Base-by-base conservation (phyloP, 1,140 invertebrate genomes). In the Scaptomyza pallida region DNA sequence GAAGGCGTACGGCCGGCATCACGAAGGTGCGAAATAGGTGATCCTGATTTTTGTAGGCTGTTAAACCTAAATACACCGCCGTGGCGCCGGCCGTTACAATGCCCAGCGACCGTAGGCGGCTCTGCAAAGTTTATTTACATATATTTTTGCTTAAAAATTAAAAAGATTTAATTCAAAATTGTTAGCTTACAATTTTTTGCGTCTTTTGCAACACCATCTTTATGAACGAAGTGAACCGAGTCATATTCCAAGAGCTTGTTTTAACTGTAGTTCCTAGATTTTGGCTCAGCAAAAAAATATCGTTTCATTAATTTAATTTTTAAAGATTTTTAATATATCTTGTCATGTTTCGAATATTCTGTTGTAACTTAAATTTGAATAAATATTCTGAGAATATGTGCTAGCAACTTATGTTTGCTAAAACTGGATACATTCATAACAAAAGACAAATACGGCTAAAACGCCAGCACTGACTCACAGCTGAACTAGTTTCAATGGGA, bases 1-100 rank as follows among this genome's bases (percentile, higher is more conserved):
- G 35, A 0, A 83, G 16, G 0, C 77, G 78, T 1, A 77, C 57
- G 3, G 75, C 68, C 3, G 91, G 91, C 90, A 91, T 91, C 0
- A 91, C 60, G 47, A 75, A 65, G 0, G 63, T 59, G 12, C 60
- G 15, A 5, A 75, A 62, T 0, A 82, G 19, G 2, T 52, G 17
- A 47, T 88, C 61, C 23, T 67, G 40, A 4, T 86, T 72, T 0
- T 82, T 40, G 21, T 86, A 86, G 0, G 47, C 57, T 0, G 78
- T 63, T 2, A 88, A 9, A 13, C 78, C 82, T n/a, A 62, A 40
- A 9, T 37, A 45, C 5, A 86, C 3, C 3, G 71, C 63, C 5
- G 82, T 15, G 5, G 78, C 82, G 12, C 82, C 82, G 1, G 44
- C 60, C 35, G 82, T 86, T 2, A 86, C 78, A 44, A 88, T 75